A percentile compares a stretch with the other conserved stretches of the same genome.
phyloP scores from a whole-genome alignment of 2,113 vertebrate species.

The Fulmarus glacialis region DNA sequence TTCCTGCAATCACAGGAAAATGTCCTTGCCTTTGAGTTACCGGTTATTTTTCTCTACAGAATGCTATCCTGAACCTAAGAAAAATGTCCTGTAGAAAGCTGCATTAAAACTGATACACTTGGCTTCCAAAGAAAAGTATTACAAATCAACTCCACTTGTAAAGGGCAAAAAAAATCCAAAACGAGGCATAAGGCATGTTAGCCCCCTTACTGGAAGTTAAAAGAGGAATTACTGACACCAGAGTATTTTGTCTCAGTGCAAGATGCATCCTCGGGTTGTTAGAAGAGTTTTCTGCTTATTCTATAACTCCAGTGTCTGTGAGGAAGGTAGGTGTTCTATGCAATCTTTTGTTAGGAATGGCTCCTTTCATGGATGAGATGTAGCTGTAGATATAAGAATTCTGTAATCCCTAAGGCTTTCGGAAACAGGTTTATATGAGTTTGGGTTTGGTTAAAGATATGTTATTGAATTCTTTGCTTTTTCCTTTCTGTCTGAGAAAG shows the following conservation, averaged over 20 bases:
- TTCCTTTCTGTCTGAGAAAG: not conserved
- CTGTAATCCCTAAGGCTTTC: not conserved
- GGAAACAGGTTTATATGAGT: not conserved
- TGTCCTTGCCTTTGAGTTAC: not conserved
- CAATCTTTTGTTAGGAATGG: not conserved
- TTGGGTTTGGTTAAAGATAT: not conserved
- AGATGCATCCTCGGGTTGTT: not conserved
- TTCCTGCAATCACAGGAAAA: not conserved
- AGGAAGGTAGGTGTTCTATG: not conserved
- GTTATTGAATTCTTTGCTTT: not conserved
- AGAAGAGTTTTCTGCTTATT: not conserved
- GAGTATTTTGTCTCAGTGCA: not conserved
- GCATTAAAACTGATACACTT: not conserved
- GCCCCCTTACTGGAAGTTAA: not conserved
- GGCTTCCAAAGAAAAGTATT: not conserved
- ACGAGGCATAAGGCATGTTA: fast-evolving
- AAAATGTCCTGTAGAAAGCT: not conserved
- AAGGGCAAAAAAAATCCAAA: not conserved
- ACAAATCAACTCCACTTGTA: not conserved
- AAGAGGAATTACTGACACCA: not conserved
- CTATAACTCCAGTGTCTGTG: not conserved
- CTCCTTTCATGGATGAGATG: not conserved
- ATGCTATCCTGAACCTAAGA: not conserved
- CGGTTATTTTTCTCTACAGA: not conserved
- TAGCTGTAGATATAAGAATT: not conserved